Base-by-base conservation (phyloP, 1,140 invertebrate species). In the Nomia melanderi region DNA sequence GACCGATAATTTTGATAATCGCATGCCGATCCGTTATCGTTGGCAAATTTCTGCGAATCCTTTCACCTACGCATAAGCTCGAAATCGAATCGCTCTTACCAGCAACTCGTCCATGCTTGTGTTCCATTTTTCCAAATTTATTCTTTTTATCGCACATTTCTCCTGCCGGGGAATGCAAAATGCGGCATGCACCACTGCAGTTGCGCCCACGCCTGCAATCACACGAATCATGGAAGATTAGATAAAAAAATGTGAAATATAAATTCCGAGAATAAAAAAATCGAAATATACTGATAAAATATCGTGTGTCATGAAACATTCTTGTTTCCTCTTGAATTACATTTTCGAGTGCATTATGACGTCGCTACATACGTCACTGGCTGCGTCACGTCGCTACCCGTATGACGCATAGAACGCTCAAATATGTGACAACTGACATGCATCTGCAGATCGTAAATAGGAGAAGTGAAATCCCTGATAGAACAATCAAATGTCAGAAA, bases 101-200 rank as follows among this genome's bases (percentile, higher is more conserved):
- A 96, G 88, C 36, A 97, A 89, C 93, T 99, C 98, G 89, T 99
- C 98, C 96, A 99, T 99, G 72, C 98, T 99, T 7, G 98, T 99
- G 91, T 99, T 99, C 97, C 98, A 99, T 95, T 99, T 99, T 93
- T 99, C 99, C 84, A 99, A 93, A 93, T 99, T 99, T 88, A 99
- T 99, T 80, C 98, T 94, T 92, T 99, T 99, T 84, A 99, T 99
- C 82, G 99, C 99, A 94, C 98, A 99, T 93, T 97, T 98, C 92
- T 99, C 98, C 84, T 96, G 96, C 31, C 98, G 94, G 14, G 98
- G 96, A 88, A 97, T 96, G 90, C 98, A 99, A 80, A 96, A 95
- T 1, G 99, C 99, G 36, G 96, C 96, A 92, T 99, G 98, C 8
- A 99, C 98, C 57, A 98, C 96, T 4, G 98, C 98, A 25, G 98